Conservation (phyloP, 2,113 vertebrate genomes). For the Laticauda colubrina region DNA sequence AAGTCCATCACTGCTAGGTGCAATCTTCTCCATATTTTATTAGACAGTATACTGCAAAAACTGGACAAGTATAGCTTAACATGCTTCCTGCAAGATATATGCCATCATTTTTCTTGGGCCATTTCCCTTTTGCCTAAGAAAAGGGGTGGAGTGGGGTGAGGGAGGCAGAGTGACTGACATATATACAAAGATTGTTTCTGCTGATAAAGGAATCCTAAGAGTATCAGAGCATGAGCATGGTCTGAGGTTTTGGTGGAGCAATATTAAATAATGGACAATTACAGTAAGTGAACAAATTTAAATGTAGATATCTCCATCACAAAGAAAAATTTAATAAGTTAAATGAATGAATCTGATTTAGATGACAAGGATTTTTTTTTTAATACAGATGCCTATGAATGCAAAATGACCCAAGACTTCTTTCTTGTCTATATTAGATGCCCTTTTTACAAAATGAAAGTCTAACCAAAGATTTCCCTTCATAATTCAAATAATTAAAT, state of each 20-base stretch:
- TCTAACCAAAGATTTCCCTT: neutral
- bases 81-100: neutral
- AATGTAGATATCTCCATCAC: neutral
- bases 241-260: neutral
- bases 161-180: neutral
- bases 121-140: neutral
- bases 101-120: neutral
- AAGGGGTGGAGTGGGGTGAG: neutral
- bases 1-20: neutral
- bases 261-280: neutral
- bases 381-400: neutral
- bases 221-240: neutral
- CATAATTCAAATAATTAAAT: neutral
- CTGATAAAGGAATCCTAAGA: neutral
- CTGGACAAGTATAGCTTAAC: no score
- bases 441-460: neutral
- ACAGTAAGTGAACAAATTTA: neutral
- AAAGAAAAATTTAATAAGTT: neutral
- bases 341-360: neutral
- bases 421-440: neutral
- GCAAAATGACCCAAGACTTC: neutral
- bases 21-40: neutral
- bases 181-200: neutral
- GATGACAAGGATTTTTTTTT: neutral
- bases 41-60: neutral